A percentile compares a stretch with the other conserved stretches of the same genome.
phyloP scores from a whole-genome alignment of 2,113 vertebrate species.

The Brachyhypopomus gauderio region DNA sequence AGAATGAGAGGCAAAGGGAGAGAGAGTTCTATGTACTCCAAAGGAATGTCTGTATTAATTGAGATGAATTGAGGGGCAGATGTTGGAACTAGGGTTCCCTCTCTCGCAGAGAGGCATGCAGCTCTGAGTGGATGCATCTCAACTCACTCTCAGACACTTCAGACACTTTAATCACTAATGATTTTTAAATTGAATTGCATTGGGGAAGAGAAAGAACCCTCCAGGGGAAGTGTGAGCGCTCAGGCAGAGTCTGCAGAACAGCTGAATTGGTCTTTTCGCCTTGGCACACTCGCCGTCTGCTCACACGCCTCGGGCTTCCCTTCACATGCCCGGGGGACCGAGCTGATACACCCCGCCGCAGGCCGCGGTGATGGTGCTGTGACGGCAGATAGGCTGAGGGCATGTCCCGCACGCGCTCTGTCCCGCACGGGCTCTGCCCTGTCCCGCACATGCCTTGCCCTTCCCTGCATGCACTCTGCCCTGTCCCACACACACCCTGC shows the following conservation, averaged over 20 bases:
- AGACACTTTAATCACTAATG: constrained; percentile 50
- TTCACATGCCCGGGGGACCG: not conserved
- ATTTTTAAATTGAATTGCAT: constrained; percentile 45
- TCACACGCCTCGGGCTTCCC: not conserved
- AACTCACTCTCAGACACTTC: constrained; percentile 29
- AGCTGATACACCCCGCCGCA: too few relatives aligned
- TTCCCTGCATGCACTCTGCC: too few relatives aligned
- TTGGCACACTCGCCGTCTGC: not conserved
- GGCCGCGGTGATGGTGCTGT: too few relatives aligned
- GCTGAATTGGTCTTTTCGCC: constrained; percentile 28
- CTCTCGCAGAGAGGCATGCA: not conserved
- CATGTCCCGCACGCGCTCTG: too few relatives aligned
- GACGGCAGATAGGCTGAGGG: too few relatives aligned
- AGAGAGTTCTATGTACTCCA: constrained; percentile 1
- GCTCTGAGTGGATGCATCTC: constrained; percentile 3
- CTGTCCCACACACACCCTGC: too few relatives aligned
- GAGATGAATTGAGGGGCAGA: constrained; percentile 52
- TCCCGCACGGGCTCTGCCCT: too few relatives aligned
- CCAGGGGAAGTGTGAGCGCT: constrained; percentile 20
- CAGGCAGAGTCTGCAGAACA: not conserved
- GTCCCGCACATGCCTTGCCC: too few relatives aligned
- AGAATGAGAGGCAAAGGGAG: not conserved
- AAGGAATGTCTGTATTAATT: constrained; percentile 50
- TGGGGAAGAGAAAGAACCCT: constrained; percentile 29
- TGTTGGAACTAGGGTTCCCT: constrained; percentile 30